These are phyloP conservation scores for Acleris sparsana DNA, from an alignment of 2,888 invertebrate genomes.

Conservation along the genomic window DNA sequence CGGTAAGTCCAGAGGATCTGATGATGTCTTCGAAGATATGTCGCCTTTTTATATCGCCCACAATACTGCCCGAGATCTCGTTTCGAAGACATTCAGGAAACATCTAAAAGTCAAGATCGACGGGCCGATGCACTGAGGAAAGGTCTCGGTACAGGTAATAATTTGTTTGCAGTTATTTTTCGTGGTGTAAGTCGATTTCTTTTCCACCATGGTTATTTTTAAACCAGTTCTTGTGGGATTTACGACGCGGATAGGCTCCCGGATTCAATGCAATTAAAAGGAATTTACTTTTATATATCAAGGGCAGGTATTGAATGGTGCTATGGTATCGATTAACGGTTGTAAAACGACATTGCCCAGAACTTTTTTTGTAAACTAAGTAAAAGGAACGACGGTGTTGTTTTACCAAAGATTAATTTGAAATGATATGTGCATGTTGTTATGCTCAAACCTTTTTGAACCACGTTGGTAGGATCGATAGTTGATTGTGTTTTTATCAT, in stretches of 20 bases:
- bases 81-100: conserved; percentile 73
- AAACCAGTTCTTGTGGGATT: conserved; percentile 1
- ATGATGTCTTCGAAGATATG: conserved; percentile 46
- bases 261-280: not conserved
- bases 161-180: conserved; percentile 22
- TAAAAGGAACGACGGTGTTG: too few species aligned
- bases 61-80: conserved; percentile 56
- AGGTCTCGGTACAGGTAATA: conserved; percentile 44
- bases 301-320: too few species aligned
- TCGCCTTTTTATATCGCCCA: conserved; percentile 61
- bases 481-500: too few species aligned
- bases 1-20: conserved; percentile 59
- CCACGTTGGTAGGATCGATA: too few species aligned
- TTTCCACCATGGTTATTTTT: not conserved
- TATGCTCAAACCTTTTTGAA: too few species aligned
- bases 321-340: too few species aligned
- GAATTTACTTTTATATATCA: conserved; percentile 1
- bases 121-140: conserved; percentile 62
- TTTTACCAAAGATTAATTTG: too few species aligned
- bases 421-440: too few species aligned
- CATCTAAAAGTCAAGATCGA: conserved; percentile 74
- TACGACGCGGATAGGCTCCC: not conserved
- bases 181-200: conserved; percentile 10
- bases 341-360: too few species aligned
- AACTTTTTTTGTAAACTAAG: too few species aligned